These are phyloP conservation scores for Baronia brevicornis DNA, from an alignment of 2,888 invertebrate species.

Conservation along the genomic window DNA sequence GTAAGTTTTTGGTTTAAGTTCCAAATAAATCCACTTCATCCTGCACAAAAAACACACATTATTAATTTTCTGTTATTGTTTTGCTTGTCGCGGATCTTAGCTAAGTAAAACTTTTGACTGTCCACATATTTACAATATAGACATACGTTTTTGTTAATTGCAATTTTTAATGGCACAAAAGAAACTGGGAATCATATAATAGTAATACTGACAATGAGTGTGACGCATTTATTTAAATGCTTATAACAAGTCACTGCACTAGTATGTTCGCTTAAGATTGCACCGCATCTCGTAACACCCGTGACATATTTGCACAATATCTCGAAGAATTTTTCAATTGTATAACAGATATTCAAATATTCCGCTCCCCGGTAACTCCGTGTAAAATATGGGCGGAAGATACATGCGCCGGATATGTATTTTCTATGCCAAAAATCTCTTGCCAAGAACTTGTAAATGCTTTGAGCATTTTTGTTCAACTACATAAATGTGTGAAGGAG, in stretches of 20 bases:
- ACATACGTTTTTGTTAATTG: no score
- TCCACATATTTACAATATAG: no score
- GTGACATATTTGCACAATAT: slow-evolving; percentile 24
- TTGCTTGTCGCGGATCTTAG: no score
- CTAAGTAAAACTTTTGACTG: no score
- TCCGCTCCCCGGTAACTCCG: slow-evolving; percentile 15
- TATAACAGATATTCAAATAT: slow-evolving; percentile 28
- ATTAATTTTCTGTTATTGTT: no score
- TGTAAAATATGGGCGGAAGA: slow-evolving; percentile 29
- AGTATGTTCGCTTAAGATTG: slow-evolving; percentile 14
- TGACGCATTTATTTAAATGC: slow-evolving; percentile 9
- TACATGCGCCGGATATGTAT: slow-evolving; percentile 25
- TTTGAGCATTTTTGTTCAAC: slow-evolving; percentile 13
- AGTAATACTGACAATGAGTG: no score
- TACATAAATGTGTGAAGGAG: slow-evolving; percentile 15
- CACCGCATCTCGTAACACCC: slow-evolving; percentile 23
- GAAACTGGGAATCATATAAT: no score
- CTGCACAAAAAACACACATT: no score
- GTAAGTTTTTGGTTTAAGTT: no score
- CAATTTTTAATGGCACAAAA: no score
- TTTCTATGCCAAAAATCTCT: slow-evolving; percentile 24
- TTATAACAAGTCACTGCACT: slow-evolving; percentile 2
- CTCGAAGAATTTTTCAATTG: slow-evolving; percentile 26
- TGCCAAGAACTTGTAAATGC: slow-evolving; percentile 25
- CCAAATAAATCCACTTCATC: no score